Evolutionary conservation across 2,797 vertebrate genomes (phyloP), one percentile per base, ranked within the genome.

Genomic region (Coranthus polyacanthus): DNA sequence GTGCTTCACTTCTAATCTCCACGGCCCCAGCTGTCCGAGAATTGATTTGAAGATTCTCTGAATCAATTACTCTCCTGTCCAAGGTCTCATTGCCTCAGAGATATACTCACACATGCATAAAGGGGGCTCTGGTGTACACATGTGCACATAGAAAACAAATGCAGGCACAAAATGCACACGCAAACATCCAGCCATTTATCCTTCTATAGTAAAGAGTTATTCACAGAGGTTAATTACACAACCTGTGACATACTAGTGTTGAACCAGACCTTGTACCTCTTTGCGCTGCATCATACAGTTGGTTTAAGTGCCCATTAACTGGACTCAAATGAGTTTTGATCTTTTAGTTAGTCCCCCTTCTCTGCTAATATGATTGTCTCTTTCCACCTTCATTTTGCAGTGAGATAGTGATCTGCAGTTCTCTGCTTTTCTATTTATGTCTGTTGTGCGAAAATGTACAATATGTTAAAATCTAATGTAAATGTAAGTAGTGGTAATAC

Each of bases 11-110:
- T 93, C 93, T 94, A 94, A 95, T 95, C 94, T 95, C 90, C 90
- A 81, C 73, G 74, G 92, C 84, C 92, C 88, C 92, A 93, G 94
- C 93, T 93, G 93, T 93, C 92, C 89, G 78, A 85, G 91, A 94
- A 95, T 94, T 94, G 93, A 95, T 95, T 94, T 89, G 91, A 93
- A 93, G 91, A 94, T 94, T 93, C 93, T 93, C 92, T 89, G 93
- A 95, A 95, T 95, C 94, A 94, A 95, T 95, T 94, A 94, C 93
- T 90, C 76, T 87, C 73, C 89, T 89, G 90, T 93, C 92, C 90
- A 92, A 92, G 92, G 92, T 92, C 91, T 93, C 88, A 86, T 86
- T 89, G 90, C 90, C 72, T 72, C 76, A 72, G 85, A 93, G 86
- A 89, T 85, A 78, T 62, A 81, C 89, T 82, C 82, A 78, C 87